Conservation (phyloP, 1,140 invertebrate genomes). For the Apis mellifera region DNA sequence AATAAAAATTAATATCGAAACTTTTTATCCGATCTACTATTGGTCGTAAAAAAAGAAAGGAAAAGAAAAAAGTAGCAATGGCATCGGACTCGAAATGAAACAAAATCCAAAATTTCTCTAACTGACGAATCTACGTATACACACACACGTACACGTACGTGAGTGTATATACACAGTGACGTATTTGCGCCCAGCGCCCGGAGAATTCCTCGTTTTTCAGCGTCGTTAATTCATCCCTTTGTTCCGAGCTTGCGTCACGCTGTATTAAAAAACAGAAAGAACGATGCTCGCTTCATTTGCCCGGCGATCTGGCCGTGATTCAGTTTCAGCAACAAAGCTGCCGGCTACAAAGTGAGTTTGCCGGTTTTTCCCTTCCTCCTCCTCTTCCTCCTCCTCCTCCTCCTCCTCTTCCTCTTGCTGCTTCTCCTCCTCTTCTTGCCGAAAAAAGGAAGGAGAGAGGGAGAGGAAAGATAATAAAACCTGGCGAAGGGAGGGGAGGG, state of each 20-base stretch:
- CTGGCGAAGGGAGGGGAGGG: background rate
- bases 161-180: background rate
- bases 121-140: background rate
- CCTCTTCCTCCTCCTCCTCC: background rate
- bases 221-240: conserved; percentile 19
- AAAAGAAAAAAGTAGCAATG: too few species aligned
- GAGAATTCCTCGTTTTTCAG: conserved; percentile 5
- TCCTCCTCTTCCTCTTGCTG: background rate
- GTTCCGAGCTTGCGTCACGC: background rate
- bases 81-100: background rate
- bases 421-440: background rate
- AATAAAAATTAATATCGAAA: too few species aligned
- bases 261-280: conserved; percentile 24
- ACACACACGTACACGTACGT: too few species aligned
- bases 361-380: background rate
- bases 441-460: background rate
- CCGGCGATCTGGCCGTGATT: conserved; percentile 18
- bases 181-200: background rate
- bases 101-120: background rate
- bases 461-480: background rate
- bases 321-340: conserved; percentile 28
- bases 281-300: conserved; percentile 12
- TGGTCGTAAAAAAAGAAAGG: too few species aligned
- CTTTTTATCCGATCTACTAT: too few species aligned
- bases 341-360: conserved; percentile 22